Base-by-base conservation (phyloP, 2,888 invertebrate genomes). In the Atrina japonica region DNA sequence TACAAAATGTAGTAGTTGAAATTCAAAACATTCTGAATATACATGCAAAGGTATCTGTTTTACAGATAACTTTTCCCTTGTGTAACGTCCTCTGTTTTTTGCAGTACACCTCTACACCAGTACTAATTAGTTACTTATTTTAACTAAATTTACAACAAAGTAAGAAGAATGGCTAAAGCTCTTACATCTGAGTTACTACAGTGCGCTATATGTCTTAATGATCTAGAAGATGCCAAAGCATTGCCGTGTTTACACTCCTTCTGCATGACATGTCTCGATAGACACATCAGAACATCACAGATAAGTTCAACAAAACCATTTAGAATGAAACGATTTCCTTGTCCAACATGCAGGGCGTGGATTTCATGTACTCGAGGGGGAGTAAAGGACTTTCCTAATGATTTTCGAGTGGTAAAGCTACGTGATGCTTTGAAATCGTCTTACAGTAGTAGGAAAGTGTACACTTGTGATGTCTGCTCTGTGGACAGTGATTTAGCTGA, bases 181-280 rank as follows among this genome's bases (percentile, higher is more conserved):
- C 18, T 16, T 29, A 27, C 49, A 43, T 49, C 49, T 47, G 76
- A 78, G 21, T 43, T 80, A n/a, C 45, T 77, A 18, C 75, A 76
- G 59, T 81, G 81, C 72, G 67, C 76, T 3, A 71, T 81, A 21
- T 81, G 81, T 58, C 70, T 81, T 3, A 73, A 76, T 16, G 71
- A 72, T 14, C 60, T 78, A 16, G 30, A 60, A 14, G 56, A 61
- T n/a, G 75, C 81, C 1, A 56, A 75, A 49, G 71, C 71, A 18
- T 66, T 81, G 16, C 81, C 76, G 5, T 81, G 81, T 41, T 65
- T 78, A 25, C 78, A 81, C 53, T 73, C 77, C 9, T 80, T 80
- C 68, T 81, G 81, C 59, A 67, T 73, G 43, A 43, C 30, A 2
- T 81, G 80, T 59, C 58, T 80, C 5, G 29, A 76, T 23, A 69